phyloP scores from a whole-genome alignment of 2,113 vertebrate genomes.

The Propithecus coquereli region DNA sequence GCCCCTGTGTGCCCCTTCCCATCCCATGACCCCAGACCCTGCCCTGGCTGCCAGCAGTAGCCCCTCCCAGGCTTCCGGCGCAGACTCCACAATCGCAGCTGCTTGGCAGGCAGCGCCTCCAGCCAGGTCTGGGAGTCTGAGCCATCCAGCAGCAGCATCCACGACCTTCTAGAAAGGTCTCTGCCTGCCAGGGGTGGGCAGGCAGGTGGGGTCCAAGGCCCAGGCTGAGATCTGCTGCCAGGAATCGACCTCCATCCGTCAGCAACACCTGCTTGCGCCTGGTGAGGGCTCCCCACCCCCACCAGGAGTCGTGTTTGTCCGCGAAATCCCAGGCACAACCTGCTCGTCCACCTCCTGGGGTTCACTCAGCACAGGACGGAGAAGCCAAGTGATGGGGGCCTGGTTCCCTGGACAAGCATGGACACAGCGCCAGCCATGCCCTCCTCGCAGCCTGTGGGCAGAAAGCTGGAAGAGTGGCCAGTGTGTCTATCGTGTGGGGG shows the following conservation, averaged over 20 bases:
- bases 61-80: not conserved
- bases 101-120: not conserved
- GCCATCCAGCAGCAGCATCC: not conserved
- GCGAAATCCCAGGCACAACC: not conserved
- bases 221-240: not conserved
- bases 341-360: no score
- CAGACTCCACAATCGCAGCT: not conserved
- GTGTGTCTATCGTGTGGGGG: not conserved
- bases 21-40: not conserved
- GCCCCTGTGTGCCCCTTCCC: not conserved
- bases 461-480: not conserved
- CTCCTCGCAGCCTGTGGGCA: not conserved
- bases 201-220: not conserved
- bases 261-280: not conserved
- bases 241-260: not conserved
- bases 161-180: not conserved
- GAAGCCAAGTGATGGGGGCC: no score
- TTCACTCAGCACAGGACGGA: no score
- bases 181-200: not conserved
- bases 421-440: rapidly evolving
- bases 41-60: not conserved
- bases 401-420: not conserved
- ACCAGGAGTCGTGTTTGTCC: not conserved
- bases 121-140: not conserved
- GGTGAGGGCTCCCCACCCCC: not conserved